A percentile compares a stretch with the other conserved stretches of the same genome.
Evolutionary conservation across 1,140 invertebrate genomes (phyloP).

Genomic region (Drosophila fuyamai): DNA sequence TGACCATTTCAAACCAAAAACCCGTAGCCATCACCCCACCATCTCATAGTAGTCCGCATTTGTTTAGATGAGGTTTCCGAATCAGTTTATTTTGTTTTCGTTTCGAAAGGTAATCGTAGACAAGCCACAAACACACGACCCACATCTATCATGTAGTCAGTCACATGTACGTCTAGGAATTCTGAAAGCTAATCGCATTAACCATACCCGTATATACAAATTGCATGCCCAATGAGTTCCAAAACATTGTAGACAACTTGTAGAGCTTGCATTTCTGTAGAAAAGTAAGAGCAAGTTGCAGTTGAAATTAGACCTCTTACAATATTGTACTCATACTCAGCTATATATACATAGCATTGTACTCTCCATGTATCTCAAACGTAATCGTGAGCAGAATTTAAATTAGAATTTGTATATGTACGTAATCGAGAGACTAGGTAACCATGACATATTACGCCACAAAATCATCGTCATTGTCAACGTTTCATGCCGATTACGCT

Average conservation of each 20-base stretch:
- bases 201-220: conserved; percentile 34
- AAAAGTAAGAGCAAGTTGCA: conserved; percentile 12
- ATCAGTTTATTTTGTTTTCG: conserved; percentile 44
- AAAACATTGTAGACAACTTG: conserved; percentile 43
- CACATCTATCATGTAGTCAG: conserved; percentile 54
- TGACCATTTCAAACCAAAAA: conserved; percentile 53
- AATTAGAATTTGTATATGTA: conserved; percentile 37
- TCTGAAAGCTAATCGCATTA: conserved; percentile 62
- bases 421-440: conserved; percentile 21
- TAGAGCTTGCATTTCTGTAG: conserved; percentile 46
- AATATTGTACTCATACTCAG: conserved; percentile 38
- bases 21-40: conserved; percentile 38
- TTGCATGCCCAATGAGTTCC: conserved; percentile 34
- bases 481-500: conserved; percentile 48
- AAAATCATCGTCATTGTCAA: conserved; percentile 25
- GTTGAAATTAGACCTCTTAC: conserved; percentile 51
- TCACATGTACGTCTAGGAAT: conserved; percentile 47
- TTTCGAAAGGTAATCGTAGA: conserved; percentile 69
- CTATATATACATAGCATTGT: conserved; percentile 36
- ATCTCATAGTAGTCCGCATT: conserved; percentile 58
- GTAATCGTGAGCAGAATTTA: conserved; percentile 34
- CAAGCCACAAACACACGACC: conserved; percentile 27
- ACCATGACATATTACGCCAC: conserved; percentile 11
- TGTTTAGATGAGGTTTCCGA: conserved; percentile 58
- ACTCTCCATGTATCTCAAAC: conserved; percentile 52